Evolutionary conservation across 2,888 invertebrate species (phyloP), one percentile per base, ranked within the genome.

Genomic region (Melitaea athalia): DNA sequence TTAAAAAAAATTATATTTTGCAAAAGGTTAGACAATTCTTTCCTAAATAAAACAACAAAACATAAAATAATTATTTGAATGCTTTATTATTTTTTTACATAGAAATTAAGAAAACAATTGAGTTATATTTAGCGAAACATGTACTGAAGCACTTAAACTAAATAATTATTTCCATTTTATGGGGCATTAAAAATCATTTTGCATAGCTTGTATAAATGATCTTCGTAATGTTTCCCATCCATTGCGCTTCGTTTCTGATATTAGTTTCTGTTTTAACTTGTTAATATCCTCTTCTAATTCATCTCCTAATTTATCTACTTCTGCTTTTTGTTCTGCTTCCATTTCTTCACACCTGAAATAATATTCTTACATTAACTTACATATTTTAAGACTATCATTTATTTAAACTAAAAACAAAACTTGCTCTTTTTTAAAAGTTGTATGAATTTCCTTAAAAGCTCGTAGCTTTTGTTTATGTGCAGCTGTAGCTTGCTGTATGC

Each of bases 161-260:
- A 57, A 53, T 11, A 38, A 38, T 7, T 38, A 38, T 0, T 67
- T 59, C 12, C 17, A 60, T 63, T 64, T 72, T 70, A 57, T 50
- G 24, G 55, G 63, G 59, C 63, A 69, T 80, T 82, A 88, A 74
- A 86, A 81, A 76, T 88, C 86, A 84, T 87, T 87, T 70, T 89
- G 84, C 85, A 91, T 87, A 80, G 85, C 84, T 78, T 88, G 83
- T 70, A 87, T 83, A 66, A 91, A 84, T 15, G 85, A 85, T 78
- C 85, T 82, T 1, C 83, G 81, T 52, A 92, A 75, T 17, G 81
- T 83, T 73, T 91, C 89, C 85, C 85, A 85, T 60, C 87, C 85
- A 76, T 76, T 88, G 63, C 85, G 82, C 69, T 88, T 91, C 24
- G 89, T 87, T 71, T 91, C 89, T 12, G 84, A 77, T 57, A 89